Percentiles rank a stretch among this genome's conserved stretches.
phyloP scores from a whole-genome alignment of 2,797 vertebrate species.

The Acridotheres tristis region DNA sequence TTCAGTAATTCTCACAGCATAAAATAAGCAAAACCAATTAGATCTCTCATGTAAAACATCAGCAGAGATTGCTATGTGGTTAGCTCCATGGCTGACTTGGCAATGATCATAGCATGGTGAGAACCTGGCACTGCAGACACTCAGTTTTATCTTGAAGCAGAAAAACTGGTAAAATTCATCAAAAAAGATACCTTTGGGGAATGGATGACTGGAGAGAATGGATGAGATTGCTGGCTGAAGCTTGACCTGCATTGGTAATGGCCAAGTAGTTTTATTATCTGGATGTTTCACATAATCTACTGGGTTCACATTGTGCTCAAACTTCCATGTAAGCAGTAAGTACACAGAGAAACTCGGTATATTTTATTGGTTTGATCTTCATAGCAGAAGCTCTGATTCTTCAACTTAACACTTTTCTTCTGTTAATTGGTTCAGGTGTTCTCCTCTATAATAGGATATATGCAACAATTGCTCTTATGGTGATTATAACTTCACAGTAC shows the following conservation, averaged over 20 bases:
- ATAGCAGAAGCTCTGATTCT: neutral
- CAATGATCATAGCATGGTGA: neutral
- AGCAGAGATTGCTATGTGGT: neutral
- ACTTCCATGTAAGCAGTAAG: neutral
- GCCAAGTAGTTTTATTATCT: neutral
- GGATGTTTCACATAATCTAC: neutral
- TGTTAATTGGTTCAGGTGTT: neutral
- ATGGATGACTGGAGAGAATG: neutral
- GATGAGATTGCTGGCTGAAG: neutral
- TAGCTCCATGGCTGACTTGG: neutral
- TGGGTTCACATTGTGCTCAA: neutral
- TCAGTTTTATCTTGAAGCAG: neutral
- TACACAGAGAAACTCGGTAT: neutral
- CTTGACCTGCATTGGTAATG: neutral
- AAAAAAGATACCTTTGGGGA: neutral
- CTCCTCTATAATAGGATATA: neutral
- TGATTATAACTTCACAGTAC: neutral
- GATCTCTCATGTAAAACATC: neutral
- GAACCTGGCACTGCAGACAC: neutral
- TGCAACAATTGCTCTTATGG: neutral
- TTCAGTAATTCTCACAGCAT: neutral
- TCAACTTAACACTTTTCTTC: neutral
- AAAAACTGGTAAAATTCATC: neutral
- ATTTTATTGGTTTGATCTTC: neutral
- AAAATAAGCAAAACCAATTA: neutral